These are phyloP conservation scores for Bombus confusus DNA, from an alignment of 1,140 invertebrate genomes.

Conservation along the genomic window DNA sequence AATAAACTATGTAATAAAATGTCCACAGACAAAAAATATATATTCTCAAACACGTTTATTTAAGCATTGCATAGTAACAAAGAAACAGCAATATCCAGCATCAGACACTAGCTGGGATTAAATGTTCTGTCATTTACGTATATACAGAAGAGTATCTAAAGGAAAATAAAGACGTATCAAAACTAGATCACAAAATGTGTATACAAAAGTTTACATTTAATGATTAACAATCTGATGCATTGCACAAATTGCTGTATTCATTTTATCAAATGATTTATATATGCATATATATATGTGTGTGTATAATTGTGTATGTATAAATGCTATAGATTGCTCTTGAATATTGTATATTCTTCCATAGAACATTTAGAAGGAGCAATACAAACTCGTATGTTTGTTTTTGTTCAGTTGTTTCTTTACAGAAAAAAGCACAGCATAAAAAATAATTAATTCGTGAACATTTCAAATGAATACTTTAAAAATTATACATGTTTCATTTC, in stretches of 20 bases:
- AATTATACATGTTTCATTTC: constrained; percentile 4
- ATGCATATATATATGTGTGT: constrained; percentile 24
- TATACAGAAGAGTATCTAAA: constrained; percentile 41
- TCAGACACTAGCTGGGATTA: constrained; percentile 25
- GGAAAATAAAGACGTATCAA: constrained; percentile 52
- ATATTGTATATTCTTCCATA: constrained; percentile 40
- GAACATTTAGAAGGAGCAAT: constrained; percentile 36
- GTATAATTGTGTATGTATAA: constrained; percentile 38
- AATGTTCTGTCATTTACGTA: constrained; percentile 19
- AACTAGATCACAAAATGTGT: constrained; percentile 50
- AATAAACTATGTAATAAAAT: not conserved
- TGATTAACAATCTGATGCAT: constrained; percentile 43
- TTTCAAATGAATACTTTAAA: constrained; percentile 4
- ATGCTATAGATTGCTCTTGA: constrained; percentile 51
- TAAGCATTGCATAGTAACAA: constrained; percentile 9
- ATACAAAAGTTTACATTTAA: constrained; percentile 51
- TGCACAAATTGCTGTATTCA: constrained; percentile 32
- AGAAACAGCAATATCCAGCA: constrained; percentile 34
- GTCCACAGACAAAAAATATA: not conserved
- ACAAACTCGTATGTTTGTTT: constrained; percentile 12
- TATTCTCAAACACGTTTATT: constrained; percentile 36
- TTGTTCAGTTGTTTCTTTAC: not conserved
- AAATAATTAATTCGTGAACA: constrained; percentile 7
- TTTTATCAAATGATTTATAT: constrained; percentile 50
- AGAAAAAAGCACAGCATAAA: constrained; percentile 18